Percentiles rank a stretch among this genome's conserved stretches.
Conservation (phyloP, 2,113 vertebrate genomes). For the Podarcis muralis region DNA sequence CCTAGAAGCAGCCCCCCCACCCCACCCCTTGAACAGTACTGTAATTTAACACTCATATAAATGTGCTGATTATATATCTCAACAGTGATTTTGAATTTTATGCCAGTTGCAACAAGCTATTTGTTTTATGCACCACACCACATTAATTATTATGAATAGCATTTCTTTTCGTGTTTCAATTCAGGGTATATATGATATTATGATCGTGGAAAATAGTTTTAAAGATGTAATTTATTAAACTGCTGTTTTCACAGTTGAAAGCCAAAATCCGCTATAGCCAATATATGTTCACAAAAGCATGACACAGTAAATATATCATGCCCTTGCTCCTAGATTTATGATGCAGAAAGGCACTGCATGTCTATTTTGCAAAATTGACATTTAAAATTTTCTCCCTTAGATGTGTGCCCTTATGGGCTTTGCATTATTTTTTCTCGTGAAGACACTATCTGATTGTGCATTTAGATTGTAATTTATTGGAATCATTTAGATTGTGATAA, state of each 20-base stretch:
- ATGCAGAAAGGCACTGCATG: background rate
- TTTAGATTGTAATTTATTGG: too few species aligned
- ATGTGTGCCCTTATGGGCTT: background rate
- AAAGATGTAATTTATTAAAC: background rate
- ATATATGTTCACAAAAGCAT: constrained; percentile 6
- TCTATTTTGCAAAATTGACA: background rate
- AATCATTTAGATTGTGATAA: too few species aligned
- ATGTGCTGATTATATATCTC: background rate
- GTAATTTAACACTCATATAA: background rate
- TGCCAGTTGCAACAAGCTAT: background rate
- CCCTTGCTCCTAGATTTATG: background rate
- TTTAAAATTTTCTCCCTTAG: accelerated
- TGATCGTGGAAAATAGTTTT: background rate
- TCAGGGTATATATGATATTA: background rate
- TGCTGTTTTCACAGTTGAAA: background rate
- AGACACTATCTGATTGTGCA: too few species aligned
- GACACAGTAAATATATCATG: background rate
- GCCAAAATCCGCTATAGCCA: background rate
- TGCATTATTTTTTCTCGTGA: background rate
- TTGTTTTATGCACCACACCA: background rate
- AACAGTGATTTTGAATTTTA: background rate
- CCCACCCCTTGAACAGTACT: background rate
- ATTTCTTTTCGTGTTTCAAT: background rate
- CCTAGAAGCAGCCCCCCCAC: background rate
- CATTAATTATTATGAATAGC: background rate